A percentile compares a stretch with the other conserved stretches of the same genome.
Evolutionary conservation across 2,113 vertebrate species (phyloP).

Genomic region (Dipodomys merriami): DNA sequence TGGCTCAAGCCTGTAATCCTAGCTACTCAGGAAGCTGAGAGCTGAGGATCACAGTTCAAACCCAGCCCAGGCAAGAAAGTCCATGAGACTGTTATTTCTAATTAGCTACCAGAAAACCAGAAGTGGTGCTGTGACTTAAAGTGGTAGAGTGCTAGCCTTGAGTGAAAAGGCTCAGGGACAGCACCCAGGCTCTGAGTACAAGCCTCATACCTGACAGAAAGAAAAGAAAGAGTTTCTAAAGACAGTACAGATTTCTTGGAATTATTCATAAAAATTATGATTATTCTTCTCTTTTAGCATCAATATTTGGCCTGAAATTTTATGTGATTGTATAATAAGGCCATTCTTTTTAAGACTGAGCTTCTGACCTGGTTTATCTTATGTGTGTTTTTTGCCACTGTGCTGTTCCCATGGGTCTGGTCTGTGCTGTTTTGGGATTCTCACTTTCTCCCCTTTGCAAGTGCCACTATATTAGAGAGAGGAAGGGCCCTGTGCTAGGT

Average conservation of each 20-base stretch:
- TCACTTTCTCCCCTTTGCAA: not conserved
- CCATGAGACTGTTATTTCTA: too few species aligned
- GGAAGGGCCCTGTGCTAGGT: not conserved
- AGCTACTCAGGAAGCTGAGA: too few species aligned
- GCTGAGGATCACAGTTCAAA: too few species aligned
- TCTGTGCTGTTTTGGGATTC: not conserved
- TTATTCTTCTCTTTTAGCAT: constrained; percentile 37
- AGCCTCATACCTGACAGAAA: too few species aligned
- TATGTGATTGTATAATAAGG: not conserved
- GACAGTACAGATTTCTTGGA: constrained; percentile 48
- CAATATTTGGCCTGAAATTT: constrained; percentile 41
- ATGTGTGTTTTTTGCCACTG: not conserved
- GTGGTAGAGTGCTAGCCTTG: too few species aligned
- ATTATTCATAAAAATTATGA: constrained; percentile 52
- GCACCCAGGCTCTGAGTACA: too few species aligned
- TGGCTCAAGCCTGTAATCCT: too few species aligned
- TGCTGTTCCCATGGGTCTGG: not conserved
- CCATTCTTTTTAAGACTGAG: not conserved
- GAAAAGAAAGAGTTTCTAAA: not conserved
- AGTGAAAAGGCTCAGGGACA: too few species aligned
- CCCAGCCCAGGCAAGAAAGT: too few species aligned
- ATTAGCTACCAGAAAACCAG: too few species aligned
- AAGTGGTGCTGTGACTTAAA: too few species aligned
- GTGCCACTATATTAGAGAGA: not conserved
- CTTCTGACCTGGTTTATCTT: not conserved